Evolutionary conservation across 2,797 vertebrate genomes (phyloP), one percentile per base, ranked within the genome.

Genomic region (Microcaecilia unicolor): DNA sequence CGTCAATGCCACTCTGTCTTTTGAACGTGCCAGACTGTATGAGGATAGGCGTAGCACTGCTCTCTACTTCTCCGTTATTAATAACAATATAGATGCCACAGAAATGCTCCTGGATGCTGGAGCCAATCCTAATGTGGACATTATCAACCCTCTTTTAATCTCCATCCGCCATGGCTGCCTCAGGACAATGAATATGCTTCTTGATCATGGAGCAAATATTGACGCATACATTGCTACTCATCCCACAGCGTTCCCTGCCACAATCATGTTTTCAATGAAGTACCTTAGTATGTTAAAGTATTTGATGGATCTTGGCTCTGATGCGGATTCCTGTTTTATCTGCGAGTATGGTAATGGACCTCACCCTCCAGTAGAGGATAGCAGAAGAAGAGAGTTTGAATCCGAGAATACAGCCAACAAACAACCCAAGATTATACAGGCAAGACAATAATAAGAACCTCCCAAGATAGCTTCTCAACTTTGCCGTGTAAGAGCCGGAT

Each of bases 231-330:
- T 97, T 58, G 71, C 86, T 28, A 86, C 81, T 5, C 90, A 92
- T 39, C 92, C 89, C 28, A 93, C 91, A 15, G 42, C 86, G 27
- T 98, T 98, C 69, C 94, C 95, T 0, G 89, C 89, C 3, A 73
- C 88, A 22, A 80, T 93, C 56, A 87, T 98, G 88, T 94, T 98
- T 72, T 80, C 85, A 11, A 87, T 93, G 86, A 92, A 90, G 68
- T 86, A 85, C 51, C 77, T 94, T 35, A 38, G 78, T 0, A 49
- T 97, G 74, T 77, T 98, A 45, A 96, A 95, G 55, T 92, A 85
- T 53, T 68, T 98, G 37, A 73, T 98, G 61, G 92, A 94, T 76
- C 72, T 88, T 1, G 94, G 92, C 30, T 90, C 89, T 14, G 67
- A 92, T 0, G 91, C 87, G 8, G 44, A 54, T 9, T 70, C 91